Percentiles rank a stretch among this genome's conserved stretches.
These are phyloP conservation scores for Aplodontia rufa DNA, from an alignment of 2,113 vertebrate genomes.

Conservation along the genomic window DNA sequence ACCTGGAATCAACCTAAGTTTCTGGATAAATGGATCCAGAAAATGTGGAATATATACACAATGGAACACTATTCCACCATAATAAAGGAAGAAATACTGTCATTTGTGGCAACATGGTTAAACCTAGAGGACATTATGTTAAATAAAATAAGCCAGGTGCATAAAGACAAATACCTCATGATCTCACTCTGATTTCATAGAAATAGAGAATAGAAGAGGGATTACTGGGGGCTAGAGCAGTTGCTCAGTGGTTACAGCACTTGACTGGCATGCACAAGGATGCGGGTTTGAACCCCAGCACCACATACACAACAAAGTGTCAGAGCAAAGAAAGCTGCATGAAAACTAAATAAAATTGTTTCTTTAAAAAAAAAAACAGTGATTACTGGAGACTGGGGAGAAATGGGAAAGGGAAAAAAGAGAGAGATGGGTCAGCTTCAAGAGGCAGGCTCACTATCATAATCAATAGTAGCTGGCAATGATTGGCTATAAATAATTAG, in stretches of 20 bases:
- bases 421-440: background rate
- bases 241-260: too few species aligned
- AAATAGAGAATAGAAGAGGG: background rate
- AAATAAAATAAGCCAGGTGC: background rate
- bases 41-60: background rate
- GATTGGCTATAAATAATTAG: background rate
- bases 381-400: background rate
- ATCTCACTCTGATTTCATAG: background rate
- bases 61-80: background rate
- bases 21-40: background rate
- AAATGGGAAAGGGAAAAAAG: too few species aligned
- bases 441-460: background rate
- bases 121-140: background rate
- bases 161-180: background rate
- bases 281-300: too few species aligned
- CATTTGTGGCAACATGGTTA: background rate
- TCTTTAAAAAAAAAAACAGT: too few species aligned
- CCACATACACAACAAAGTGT: too few species aligned
- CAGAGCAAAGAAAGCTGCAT: too few species aligned
- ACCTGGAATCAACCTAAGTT: background rate
- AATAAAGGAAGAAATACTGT: background rate
- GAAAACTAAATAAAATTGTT: too few species aligned
- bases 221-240: background rate
- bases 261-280: too few species aligned
- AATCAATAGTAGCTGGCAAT: background rate